A percentile compares a stretch with the other conserved stretches of the same genome.
Evolutionary conservation across 2,113 vertebrate genomes (phyloP).

Genomic region (Tragelaphus scriptus): DNA sequence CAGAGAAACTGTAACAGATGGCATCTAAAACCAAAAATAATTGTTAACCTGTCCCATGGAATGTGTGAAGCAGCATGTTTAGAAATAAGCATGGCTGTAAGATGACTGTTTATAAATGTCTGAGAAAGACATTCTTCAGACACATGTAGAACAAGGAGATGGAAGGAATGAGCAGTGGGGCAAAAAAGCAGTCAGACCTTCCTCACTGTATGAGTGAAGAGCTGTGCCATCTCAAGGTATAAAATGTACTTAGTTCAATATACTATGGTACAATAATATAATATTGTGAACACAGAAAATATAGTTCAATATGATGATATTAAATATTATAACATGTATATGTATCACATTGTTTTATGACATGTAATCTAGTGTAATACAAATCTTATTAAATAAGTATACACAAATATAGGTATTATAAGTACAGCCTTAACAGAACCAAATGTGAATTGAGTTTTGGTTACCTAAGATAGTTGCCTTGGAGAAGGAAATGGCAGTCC

Average conservation of each 20-base stretch:
- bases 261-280: not conserved
- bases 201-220: not conserved
- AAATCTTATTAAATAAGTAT: not conserved
- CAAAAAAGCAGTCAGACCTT: not conserved
- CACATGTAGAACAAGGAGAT: not conserved
- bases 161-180: not conserved
- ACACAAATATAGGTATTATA: not conserved
- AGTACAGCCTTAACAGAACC: not conserved
- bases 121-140: not conserved
- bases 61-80: slow-evolving; percentile 39
- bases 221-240: not conserved
- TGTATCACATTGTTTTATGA: not conserved
- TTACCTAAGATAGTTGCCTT: not conserved
- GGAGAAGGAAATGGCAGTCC: not conserved
- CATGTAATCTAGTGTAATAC: not conserved
- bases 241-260: not conserved
- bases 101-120: slow-evolving; percentile 13
- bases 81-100: slow-evolving; percentile 3
- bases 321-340: not conserved
- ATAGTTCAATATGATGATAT: not conserved
- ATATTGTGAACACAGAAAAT: not conserved
- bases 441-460: not conserved
- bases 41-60: slow-evolving; percentile 54
- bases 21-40: slow-evolving; percentile 44
- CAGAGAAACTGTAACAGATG: slow-evolving; percentile 60